Evolutionary conservation across 2,797 vertebrate species (phyloP).

Genomic region (Australoheros facetus): DNA sequence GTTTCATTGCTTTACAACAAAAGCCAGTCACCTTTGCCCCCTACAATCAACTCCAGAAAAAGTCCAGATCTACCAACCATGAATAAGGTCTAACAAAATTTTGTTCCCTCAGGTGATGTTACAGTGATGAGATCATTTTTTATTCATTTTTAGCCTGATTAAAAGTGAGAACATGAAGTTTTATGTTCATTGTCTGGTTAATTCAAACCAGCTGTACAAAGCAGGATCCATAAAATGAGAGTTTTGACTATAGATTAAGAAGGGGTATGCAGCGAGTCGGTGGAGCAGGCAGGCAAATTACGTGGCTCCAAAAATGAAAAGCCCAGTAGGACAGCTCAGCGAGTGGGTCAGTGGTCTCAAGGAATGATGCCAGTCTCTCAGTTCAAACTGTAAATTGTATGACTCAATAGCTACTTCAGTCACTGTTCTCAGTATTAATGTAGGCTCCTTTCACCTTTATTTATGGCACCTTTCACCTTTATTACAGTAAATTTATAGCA

Average conservation of each 20-base stretch:
- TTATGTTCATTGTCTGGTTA: conserved; percentile 20
- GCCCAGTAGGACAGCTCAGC: not conserved
- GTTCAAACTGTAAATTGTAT: not conserved
- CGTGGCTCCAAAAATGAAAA: no score
- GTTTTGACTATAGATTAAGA: not conserved
- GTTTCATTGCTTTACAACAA: conserved; percentile 42
- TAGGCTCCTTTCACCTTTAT: not conserved
- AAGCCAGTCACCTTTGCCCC: conserved; percentile 66
- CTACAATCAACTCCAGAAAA: conserved; percentile 57
- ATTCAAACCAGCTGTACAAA: conserved; percentile 38
- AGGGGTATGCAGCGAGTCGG: not conserved
- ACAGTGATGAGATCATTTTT: conserved; percentile 35
- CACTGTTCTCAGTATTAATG: not conserved
- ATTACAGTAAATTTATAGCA: not conserved
- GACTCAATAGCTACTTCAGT: not conserved
- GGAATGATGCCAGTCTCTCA: not conserved
- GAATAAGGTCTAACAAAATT: conserved; percentile 16
- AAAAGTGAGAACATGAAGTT: conserved; percentile 11
- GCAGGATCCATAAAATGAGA: not conserved
- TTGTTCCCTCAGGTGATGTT: conserved; percentile 32
- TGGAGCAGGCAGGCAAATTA: not conserved
- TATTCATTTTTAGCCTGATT: conserved; percentile 36
- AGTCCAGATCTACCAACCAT: conserved; percentile 19
- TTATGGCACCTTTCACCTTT: not conserved
- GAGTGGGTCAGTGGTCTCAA: not conserved